Percentiles rank a stretch among this genome's conserved stretches.
Conservation (phyloP, 2,113 vertebrate species). For the Dicerorhinus sumatrensis region DNA sequence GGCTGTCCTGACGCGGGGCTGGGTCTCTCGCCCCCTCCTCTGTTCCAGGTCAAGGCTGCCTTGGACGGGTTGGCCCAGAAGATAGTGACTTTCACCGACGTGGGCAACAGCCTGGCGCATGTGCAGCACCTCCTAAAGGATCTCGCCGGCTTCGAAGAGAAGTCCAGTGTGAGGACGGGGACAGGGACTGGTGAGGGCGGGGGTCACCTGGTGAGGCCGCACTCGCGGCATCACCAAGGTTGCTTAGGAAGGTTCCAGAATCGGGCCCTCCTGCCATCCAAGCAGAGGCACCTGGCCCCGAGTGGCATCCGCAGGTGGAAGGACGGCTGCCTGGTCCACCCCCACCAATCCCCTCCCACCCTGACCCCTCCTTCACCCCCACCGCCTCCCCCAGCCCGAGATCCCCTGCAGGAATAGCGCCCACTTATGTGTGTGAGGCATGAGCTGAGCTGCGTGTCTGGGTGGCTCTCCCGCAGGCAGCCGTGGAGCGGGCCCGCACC, state of each 20-base stretch:
- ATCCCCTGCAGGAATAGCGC: fast-evolving
- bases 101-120: constrained; percentile 95
- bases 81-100: constrained; percentile 90
- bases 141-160: constrained; percentile 92
- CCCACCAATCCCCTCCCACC: neutral
- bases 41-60: constrained; percentile 91
- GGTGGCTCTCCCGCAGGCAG: constrained; percentile 86
- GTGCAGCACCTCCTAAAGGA: constrained; percentile 94
- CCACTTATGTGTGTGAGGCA: neutral
- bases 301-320: neutral
- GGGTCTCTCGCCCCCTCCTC: neutral
- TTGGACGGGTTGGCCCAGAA: constrained; percentile 92
- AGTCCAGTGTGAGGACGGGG: constrained; percentile 89
- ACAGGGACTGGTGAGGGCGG: fast-evolving
- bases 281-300: neutral
- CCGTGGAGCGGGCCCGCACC: constrained; percentile 88
- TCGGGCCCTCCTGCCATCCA: neutral
- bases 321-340: too few relatives aligned
- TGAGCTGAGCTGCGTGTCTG: neutral
- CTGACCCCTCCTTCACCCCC: too few relatives aligned
- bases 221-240: fast-evolving
- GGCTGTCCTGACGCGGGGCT: neutral
- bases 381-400: neutral
- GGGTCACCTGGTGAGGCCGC: fast-evolving
- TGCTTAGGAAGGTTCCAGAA: neutral